Percentiles rank a stretch among this genome's conserved stretches.
phyloP scores from a whole-genome alignment of 35 echinoderm and acorn worm genomes.

The Diadema setosum region DNA sequence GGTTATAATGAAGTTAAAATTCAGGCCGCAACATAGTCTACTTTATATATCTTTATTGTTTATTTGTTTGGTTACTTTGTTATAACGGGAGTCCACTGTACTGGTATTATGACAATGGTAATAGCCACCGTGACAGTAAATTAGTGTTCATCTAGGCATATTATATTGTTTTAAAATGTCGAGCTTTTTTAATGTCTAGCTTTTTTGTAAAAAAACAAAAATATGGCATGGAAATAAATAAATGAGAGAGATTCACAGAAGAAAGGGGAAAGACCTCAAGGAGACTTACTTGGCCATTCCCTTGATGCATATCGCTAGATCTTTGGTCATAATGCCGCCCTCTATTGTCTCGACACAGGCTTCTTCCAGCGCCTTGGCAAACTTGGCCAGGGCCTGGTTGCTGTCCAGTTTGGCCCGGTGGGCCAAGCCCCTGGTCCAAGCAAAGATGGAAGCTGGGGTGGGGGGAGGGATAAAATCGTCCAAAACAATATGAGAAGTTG shows the following conservation, averaged over 20 bases:
- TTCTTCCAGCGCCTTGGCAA: conserved; percentile 48
- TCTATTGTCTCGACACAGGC: conserved; percentile 86
- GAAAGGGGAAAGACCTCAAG: not conserved
- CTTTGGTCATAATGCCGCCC: conserved; percentile 90
- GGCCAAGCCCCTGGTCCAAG: conserved; percentile 87
- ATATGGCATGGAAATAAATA: no score
- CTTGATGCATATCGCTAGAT: conserved; percentile 92
- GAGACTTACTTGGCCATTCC: conserved; percentile 86
- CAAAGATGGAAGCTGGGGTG: conserved; percentile 93
- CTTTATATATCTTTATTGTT: no score
- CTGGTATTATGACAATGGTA: no score
- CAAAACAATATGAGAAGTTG: no score
- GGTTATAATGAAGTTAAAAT: no score
- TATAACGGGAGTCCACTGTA: not conserved
- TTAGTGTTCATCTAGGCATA: no score
- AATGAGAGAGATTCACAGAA: not conserved
- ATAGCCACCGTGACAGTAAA: no score
- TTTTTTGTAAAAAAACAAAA: not conserved
- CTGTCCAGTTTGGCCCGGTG: conserved; percentile 87
- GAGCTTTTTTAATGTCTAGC: no score
- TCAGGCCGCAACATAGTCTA: no score
- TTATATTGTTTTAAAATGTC: no score
- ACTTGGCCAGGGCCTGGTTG: conserved; percentile 74
- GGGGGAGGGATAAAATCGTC: no score
- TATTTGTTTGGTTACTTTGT: no score